A percentile compares a stretch with the other conserved stretches of the same genome.
Evolutionary conservation across 2,797 vertebrate genomes (phyloP).

Genomic region (Benthosema pterotum): DNA sequence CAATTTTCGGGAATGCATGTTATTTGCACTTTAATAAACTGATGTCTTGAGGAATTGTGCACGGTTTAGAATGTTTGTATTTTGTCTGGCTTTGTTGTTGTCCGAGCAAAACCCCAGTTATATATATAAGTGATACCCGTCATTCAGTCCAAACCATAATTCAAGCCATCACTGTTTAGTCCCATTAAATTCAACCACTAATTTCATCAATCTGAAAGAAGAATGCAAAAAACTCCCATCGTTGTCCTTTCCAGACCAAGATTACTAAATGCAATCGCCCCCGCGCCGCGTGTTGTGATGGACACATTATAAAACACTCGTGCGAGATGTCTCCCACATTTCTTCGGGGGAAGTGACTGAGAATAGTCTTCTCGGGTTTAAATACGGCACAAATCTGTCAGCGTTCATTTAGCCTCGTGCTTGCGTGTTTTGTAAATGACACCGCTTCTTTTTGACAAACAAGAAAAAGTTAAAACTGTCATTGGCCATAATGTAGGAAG

Average conservation of each 20-base stretch:
- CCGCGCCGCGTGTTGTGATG: slow-evolving; percentile 38
- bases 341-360: neutral
- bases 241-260: slow-evolving; percentile 41
- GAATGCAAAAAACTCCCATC: slow-evolving; percentile 51
- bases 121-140: slow-evolving; percentile 44
- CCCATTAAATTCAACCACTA: slow-evolving; percentile 62
- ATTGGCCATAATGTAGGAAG: neutral
- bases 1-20: too few species aligned
- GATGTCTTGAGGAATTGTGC: slow-evolving; percentile 25
- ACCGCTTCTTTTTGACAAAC: too few species aligned
- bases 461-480: neutral
- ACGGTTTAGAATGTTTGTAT: slow-evolving; percentile 16
- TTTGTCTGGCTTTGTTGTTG: slow-evolving; percentile 38
- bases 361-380: too few species aligned
- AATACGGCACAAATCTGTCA: too few species aligned
- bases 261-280: slow-evolving; percentile 21
- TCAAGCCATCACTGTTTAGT: slow-evolving; percentile 57
- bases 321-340: slow-evolving; percentile 5
- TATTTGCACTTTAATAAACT: too few species aligned
- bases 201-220: slow-evolving; percentile 57
- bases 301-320: slow-evolving; percentile 24
- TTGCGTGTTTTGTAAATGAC: too few species aligned
- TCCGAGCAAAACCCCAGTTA: slow-evolving; percentile 42
- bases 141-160: slow-evolving; percentile 69
- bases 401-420: too few species aligned